Evolutionary conservation across 2,797 vertebrate genomes (phyloP), one percentile per base, ranked within the genome.

Genomic region (Falco concolor): DNA sequence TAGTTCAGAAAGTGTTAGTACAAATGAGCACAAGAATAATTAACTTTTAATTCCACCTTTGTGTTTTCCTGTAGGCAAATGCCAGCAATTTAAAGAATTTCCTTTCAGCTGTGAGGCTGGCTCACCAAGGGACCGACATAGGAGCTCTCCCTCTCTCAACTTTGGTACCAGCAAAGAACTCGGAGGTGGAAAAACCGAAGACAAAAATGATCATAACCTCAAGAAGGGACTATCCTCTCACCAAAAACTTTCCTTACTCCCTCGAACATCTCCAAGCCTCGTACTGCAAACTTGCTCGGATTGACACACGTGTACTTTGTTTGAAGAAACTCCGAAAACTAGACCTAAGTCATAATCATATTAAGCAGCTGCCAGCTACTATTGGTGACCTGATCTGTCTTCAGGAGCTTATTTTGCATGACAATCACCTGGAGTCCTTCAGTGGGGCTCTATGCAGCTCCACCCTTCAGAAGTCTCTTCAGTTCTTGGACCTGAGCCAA

Each of bases 321-420:
- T 98, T 99, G 59, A 98, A 97, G 98, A 98, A 97, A 68, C 98
- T 99, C 30, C 98, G 98, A 36, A 98, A 98, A 70, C 98, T 99
- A 8, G 99, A 99, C 97, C 98, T 99, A 50, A 99, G 99, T 93
- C 99, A 99, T 94, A 99, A 99, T 85, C 98, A 99, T 92, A 99
- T 99, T 83, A 99, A 98, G 97, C 99, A 98, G 84, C 98, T 99
- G 84, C 99, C 99, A 0, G 97, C 98, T 30, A 98, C 98, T 18
- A 97, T 99, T 5, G 99, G 99, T 1, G 99, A 99, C 93, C 98
- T 99, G 65, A 54, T 87, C 81, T 98, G 98, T 32, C 98, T 99
- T 61, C 98, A 99, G 50, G 99, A 99, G 92, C 98, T 99, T 28
- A 92, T 98, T 82, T 97, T 99, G 67, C 98, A 98, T 93, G 98